phyloP scores from a whole-genome alignment of 2,888 invertebrate species.

The Dugesia japonica region DNA sequence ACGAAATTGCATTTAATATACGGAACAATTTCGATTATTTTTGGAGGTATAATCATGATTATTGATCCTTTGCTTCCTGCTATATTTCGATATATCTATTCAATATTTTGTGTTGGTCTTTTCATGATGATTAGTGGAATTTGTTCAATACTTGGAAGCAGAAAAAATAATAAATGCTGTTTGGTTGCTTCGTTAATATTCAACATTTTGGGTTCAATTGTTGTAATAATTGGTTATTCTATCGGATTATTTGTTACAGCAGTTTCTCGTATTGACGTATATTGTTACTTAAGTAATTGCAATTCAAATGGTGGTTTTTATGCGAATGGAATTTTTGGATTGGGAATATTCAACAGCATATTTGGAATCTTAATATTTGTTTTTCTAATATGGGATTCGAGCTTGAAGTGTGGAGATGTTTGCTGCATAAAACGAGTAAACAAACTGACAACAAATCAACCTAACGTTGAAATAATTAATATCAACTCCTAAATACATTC shows the following conservation, averaged over 20 bases:
- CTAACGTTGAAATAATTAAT: too few species aligned
- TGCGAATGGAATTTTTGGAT: too few species aligned
- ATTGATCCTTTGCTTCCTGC: background rate
- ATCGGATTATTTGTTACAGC: background rate
- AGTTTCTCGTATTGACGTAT: too few species aligned
- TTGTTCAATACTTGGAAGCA: background rate
- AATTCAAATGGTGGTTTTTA: too few species aligned
- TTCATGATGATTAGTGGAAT: background rate
- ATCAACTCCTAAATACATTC: too few species aligned
- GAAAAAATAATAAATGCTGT: background rate
- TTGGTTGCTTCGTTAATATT: background rate
- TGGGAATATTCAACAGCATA: background rate
- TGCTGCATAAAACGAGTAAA: too few species aligned
- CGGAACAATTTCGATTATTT: background rate
- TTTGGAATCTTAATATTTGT: background rate
- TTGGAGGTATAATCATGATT: background rate
- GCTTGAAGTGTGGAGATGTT: background rate
- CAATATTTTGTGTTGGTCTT: background rate
- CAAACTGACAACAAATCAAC: too few species aligned
- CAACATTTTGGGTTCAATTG: background rate
- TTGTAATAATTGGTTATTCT: background rate
- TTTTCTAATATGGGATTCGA: background rate
- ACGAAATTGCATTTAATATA: background rate
- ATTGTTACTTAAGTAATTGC: too few species aligned
- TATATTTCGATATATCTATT: background rate